Evolutionary conservation across 2,888 invertebrate species (phyloP).

Genomic region (Phaedon cochleariae): DNA sequence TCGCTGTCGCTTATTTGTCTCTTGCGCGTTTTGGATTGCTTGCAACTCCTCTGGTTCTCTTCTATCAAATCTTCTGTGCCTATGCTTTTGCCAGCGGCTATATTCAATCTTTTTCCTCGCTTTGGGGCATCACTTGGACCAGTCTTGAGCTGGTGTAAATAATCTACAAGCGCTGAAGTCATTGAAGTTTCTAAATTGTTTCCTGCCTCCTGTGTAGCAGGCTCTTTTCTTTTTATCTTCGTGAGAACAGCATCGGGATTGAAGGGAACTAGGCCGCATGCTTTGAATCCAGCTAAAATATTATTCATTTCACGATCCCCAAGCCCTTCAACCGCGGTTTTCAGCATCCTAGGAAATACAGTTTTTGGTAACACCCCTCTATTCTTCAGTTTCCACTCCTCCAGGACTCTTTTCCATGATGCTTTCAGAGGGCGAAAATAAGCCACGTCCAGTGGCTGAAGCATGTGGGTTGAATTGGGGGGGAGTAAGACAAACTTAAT

Average conservation of each 20-base stretch:
- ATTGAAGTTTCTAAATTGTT: not conserved
- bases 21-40: slow-evolving; percentile 22
- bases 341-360: too few species aligned
- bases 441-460: slow-evolving; percentile 45
- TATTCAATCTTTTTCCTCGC: slow-evolving; percentile 13
- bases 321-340: too few species aligned
- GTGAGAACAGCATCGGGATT: slow-evolving; percentile 6
- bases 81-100: slow-evolving; percentile 15
- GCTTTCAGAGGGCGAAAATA: slow-evolving; percentile 44
- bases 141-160: slow-evolving; percentile 20
- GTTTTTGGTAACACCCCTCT: too few species aligned
- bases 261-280: not conserved
- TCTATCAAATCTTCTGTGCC: not conserved
- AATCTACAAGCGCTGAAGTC: slow-evolving; percentile 6
- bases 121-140: slow-evolving; percentile 15
- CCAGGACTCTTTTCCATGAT: slow-evolving; percentile 28
- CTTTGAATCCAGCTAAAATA: slow-evolving; percentile 2
- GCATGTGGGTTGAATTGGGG: slow-evolving; percentile 43
- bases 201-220: not conserved
- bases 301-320: not conserved
- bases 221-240: slow-evolving; percentile 5
- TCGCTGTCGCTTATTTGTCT: slow-evolving; percentile 21
- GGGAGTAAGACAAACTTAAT: slow-evolving; percentile 34
- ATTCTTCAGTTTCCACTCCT: too few species aligned
- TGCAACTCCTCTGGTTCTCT: not conserved